These are phyloP conservation scores for Sebastes trivittatus DNA, from an alignment of 2,797 vertebrate species.

Conservation along the genomic window DNA sequence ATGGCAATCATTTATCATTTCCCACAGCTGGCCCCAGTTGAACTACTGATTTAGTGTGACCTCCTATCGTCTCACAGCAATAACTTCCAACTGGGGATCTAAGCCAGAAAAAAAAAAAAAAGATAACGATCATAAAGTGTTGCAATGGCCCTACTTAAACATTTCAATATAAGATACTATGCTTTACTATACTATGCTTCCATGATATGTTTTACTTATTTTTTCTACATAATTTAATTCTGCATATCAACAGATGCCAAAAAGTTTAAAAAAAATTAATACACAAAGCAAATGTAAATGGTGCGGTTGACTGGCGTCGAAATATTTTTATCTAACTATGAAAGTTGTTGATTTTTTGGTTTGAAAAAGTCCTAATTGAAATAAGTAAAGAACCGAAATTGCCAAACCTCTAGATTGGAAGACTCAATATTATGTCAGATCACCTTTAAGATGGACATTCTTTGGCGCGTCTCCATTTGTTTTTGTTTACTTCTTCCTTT, in stretches of 20 bases:
- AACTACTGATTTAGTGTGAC: neutral
- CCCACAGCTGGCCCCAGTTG: neutral
- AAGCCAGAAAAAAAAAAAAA: neutral
- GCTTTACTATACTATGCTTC: neutral
- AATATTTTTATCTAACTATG: neutral
- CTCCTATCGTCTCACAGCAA: neutral
- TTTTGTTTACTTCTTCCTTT: conserved; percentile 15
- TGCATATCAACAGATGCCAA: neutral
- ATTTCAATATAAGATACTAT: neutral
- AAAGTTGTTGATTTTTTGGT: neutral
- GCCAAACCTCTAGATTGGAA: neutral
- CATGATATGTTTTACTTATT: neutral
- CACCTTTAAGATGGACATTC: conserved; percentile 62
- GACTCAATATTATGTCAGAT: neutral
- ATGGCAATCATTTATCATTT: neutral
- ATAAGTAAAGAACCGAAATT: neutral
- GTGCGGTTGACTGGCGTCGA: neutral
- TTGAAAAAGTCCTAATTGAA: neutral
- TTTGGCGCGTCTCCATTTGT: conserved; percentile 43
- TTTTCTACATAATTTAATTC: neutral
- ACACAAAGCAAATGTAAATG: neutral
- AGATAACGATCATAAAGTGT: neutral
- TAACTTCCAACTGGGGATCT: neutral
- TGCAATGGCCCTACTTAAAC: neutral
- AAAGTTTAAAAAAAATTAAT: neutral